These are phyloP conservation scores for Dasypogon diadema DNA, from an alignment of 2,888 invertebrate species.

Conservation along the genomic window DNA sequence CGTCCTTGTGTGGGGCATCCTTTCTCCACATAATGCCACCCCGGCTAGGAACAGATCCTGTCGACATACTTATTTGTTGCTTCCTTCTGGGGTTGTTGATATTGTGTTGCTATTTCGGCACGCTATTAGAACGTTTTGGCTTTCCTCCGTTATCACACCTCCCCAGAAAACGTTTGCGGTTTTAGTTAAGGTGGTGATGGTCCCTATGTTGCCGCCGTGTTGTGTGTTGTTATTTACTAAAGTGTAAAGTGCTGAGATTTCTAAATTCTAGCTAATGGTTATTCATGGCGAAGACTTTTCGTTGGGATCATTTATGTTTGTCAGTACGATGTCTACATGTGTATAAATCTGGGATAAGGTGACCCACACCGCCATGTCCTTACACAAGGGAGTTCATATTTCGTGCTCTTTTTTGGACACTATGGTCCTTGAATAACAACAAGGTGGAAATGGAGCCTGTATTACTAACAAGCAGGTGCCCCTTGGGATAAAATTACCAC, in stretches of 20 bases:
- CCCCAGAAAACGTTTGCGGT: conserved; percentile 34
- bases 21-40: background rate
- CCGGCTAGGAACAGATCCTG: background rate
- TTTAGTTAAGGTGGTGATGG: conserved; percentile 40
- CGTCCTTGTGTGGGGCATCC: conserved; percentile 13
- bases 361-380: background rate
- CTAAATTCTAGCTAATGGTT: conserved; percentile 52
- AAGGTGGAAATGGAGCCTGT: conserved; percentile 24
- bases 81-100: conserved; percentile 16
- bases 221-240: conserved; percentile 36
- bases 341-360: conserved; percentile 43
- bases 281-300: conserved; percentile 52
- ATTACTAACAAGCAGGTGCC: conserved; percentile 49
- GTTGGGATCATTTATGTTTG: conserved; percentile 50
- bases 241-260: conserved; percentile 54
- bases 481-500: conserved; percentile 44
- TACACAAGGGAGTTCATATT: background rate
- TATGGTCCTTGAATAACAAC: conserved; percentile 40
- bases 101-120: conserved; percentile 37
- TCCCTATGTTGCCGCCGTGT: conserved; percentile 17
- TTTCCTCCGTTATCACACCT: conserved; percentile 1
- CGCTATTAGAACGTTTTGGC: conserved; percentile 40
- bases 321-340: conserved; percentile 46
- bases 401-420: conserved; percentile 1
- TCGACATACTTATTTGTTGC: conserved; percentile 23